phyloP scores from a whole-genome alignment of 2,888 invertebrate genomes.

The Drosophila nigritarsus region DNA sequence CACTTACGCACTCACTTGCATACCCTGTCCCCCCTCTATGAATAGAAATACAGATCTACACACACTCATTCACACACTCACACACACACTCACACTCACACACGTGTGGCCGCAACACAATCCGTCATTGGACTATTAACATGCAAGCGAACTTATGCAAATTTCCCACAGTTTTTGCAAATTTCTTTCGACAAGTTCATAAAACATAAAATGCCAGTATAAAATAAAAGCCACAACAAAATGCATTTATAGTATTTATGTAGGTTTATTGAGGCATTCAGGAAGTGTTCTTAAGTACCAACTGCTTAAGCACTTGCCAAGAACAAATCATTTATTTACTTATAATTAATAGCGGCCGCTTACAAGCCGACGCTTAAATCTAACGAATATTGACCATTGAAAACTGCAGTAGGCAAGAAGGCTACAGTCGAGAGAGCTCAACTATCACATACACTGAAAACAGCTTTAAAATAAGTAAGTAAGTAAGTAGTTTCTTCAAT shows the following conservation, averaged over 20 bases:
- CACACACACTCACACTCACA: not conserved
- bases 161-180: slow-evolving; percentile 51
- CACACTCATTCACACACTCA: not conserved
- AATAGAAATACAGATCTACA: slow-evolving; percentile 4
- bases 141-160: slow-evolving; percentile 53
- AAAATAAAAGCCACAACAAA: slow-evolving; percentile 15
- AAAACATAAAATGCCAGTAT: slow-evolving; percentile 40
- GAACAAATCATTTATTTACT: not conserved
- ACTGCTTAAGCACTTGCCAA: not conserved
- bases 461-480: not conserved
- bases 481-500: too few species aligned
- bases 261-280: not conserved
- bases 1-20: slow-evolving; percentile 29
- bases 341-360: not conserved
- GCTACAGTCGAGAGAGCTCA: not conserved
- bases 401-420: not conserved
- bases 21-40: not conserved
- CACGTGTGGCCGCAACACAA: slow-evolving; percentile 25
- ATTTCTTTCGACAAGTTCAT: slow-evolving; percentile 29
- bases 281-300: not conserved
- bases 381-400: not conserved
- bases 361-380: not conserved
- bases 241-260: slow-evolving; percentile 5
- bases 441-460: not conserved
- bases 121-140: slow-evolving; percentile 21